Base-by-base conservation (phyloP, 2,797 vertebrate species). In the Jordanella pulchra region DNA sequence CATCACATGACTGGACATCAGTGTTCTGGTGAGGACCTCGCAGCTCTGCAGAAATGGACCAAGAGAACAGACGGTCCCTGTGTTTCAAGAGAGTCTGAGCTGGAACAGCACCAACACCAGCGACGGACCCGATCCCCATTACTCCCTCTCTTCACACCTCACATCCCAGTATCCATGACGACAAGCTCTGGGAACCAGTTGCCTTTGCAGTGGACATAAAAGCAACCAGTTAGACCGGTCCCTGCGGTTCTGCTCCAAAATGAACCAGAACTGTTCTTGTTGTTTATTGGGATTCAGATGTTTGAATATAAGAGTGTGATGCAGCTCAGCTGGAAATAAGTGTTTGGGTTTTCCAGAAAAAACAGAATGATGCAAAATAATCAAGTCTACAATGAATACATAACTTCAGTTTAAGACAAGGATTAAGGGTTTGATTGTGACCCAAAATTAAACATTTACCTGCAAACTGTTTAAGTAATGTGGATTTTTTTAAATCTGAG, bases 101-200 rank as follows among this genome's bases (percentile, higher is more conserved):
- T 32, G 35, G 60, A 73, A 51, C 35, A 1, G n/a, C 39, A 73
- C 67, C 66, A 60, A 17, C 55, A 7, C 53, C 60, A 60, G 66
- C 13, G 47, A 30, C 13, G 35, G 30, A 14, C 56, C 45, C 15
- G 48, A 67, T 65, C 64, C 72, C 17, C 65, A 63, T 39, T 70
- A 18, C 66, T 65, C 27, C 4, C 50, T 55, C 47, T 71, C 58
- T 69, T 74, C 65, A 71, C 75, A 69, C 73, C 66, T 77, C 69
- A 23, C 68, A 18, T 72, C 54, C 39, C 35, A 18, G 82, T 85
- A 68, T 79, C 83, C 77, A 81, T 77, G 76, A 55, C 76, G n/a
- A 73, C 47, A 0, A 3, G 63, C 50, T 39, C 13, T 23, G 55
- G 42, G 50, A 73, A 58, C 72, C 66, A 74, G 30, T 35, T 18